Evolutionary conservation across 2,797 vertebrate species (phyloP), one percentile per base, ranked within the genome.

Genomic region (Molossus molossus): DNA sequence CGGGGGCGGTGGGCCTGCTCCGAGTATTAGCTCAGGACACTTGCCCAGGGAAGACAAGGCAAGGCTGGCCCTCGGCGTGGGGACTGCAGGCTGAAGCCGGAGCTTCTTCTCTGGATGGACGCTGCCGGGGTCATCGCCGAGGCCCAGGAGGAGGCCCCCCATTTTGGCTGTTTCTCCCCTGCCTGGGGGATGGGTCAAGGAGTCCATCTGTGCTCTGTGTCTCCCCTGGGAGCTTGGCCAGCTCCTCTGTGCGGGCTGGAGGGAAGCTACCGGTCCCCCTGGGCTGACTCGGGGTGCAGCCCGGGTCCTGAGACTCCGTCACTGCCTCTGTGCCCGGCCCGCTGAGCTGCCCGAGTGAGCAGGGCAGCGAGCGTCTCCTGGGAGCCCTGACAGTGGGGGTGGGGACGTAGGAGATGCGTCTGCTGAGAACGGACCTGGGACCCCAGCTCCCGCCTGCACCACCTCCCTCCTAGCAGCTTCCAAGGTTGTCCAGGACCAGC

Each of bases 221-320:
- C 73, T 58, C 80, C 67, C 67, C 14, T 65, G 40, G 73, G 87
- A 73, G 21, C 55, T n/a, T 12, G 33, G 84, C 84, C 86, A 94
- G 87, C 86, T 53, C 67, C 29, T 4, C 6, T 27, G 53, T 62
- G 69, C 81, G 50, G 65, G 40, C 72, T n/a, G 29, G 29, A 67
- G 86, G 57, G 33, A 50, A 29, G 50, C 2, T 29, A 37, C 5
- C 23, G 29, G 37, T 65, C 58, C 29, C 60, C 27, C 45, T 76
- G 58, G 50, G 62, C 67, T n/a, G 27, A 14, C 37, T 72, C 2
- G n/a, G 87, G 58, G 37, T 8, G 10, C 23, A 48, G 75, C 55
- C 27, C 40, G 29, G 23, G 23, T 57, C 57, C 83, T 75, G 21
- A 90, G 23, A 33, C 40, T 45, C 40, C 40, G 6, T 45, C 40